These are phyloP conservation scores for Eupithecia subumbrata DNA, from an alignment of 2,888 invertebrate genomes.

Conservation along the genomic window DNA sequence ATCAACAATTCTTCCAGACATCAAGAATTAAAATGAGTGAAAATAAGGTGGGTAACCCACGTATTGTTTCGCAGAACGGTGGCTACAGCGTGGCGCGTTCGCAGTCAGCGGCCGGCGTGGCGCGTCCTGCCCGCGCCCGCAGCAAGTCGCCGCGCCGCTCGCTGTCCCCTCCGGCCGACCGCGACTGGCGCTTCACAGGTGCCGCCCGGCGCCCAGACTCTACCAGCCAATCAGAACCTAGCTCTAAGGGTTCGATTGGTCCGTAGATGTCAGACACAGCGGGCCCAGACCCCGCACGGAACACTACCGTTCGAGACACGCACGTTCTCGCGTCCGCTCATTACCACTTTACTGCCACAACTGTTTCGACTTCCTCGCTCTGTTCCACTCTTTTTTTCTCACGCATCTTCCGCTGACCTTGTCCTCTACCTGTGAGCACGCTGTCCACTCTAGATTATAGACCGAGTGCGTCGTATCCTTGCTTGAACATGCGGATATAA, in stretches of 20 bases:
- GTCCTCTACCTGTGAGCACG: conserved; percentile 75
- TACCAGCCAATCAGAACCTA: conserved; percentile 51
- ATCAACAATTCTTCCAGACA: background rate
- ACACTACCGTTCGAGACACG: conserved; percentile 75
- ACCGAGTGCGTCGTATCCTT: conserved; percentile 48
- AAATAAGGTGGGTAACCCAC: conserved; percentile 1
- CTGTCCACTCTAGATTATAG: conserved; percentile 60
- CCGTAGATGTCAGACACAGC: conserved; percentile 59
- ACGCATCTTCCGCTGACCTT: conserved; percentile 76
- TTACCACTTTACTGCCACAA: conserved; percentile 81
- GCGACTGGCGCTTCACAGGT: conserved; percentile 85
- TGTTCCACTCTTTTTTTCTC: conserved; percentile 73
- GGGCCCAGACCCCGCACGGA: conserved; percentile 80
- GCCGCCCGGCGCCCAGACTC: conserved; percentile 65
- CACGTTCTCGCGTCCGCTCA: conserved; percentile 77
- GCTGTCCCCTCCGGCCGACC: conserved; percentile 90
- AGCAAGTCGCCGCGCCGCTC: conserved; percentile 94
- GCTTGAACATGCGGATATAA: conserved; percentile 19
- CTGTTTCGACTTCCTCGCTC: conserved; percentile 75
- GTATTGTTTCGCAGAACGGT: conserved; percentile 61
- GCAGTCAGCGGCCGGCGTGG: conserved; percentile 92
- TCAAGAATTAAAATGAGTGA: background rate
- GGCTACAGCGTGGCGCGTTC: conserved; percentile 87
- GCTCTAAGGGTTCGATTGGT: conserved; percentile 46
- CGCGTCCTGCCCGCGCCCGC: conserved; percentile 83